phyloP scores from a whole-genome alignment of 2,113 vertebrate genomes.

The Ascaphus truei region DNA sequence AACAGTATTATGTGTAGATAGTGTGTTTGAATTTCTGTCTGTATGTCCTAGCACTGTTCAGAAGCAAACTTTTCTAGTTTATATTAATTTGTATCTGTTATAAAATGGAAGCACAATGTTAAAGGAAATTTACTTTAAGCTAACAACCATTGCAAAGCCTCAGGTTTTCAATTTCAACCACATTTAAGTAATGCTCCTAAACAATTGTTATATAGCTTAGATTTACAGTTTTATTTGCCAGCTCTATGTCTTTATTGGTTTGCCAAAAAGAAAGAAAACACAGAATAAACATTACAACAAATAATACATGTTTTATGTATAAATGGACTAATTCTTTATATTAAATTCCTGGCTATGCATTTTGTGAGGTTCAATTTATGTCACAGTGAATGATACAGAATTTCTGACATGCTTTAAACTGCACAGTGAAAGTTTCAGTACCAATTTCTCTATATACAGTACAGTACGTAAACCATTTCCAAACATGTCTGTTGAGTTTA shows the following conservation, averaged over 20 bases:
- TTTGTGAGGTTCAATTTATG: constrained; percentile 77
- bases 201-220: constrained; percentile 65
- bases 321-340: constrained; percentile 79
- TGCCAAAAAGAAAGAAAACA: constrained; percentile 61
- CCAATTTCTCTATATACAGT: constrained; percentile 41
- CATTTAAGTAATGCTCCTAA: constrained; percentile 70
- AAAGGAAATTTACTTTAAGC: constrained; percentile 85
- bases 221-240: constrained; percentile 60
- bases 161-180: constrained; percentile 88
- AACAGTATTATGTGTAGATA: constrained; percentile 68
- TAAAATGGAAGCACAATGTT: constrained; percentile 95
- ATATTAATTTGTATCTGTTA: constrained; percentile 75
- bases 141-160: constrained; percentile 87
- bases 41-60: constrained; percentile 83
- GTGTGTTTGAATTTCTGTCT: constrained; percentile 74
- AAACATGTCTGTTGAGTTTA: constrained; percentile 56
- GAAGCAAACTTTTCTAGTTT: constrained; percentile 66
- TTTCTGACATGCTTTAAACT: constrained; percentile 72
- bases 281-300: constrained; percentile 48
- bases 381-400: constrained; percentile 73
- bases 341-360: constrained; percentile 83
- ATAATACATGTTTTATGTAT: constrained; percentile 71
- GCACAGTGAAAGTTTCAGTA: constrained; percentile 65
- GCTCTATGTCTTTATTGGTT: constrained; percentile 69
- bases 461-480: constrained; percentile 67